A percentile compares a stretch with the other conserved stretches of the same genome.
Evolutionary conservation across 2,797 vertebrate genomes (phyloP).

Genomic region (Takifugu rubripes): DNA sequence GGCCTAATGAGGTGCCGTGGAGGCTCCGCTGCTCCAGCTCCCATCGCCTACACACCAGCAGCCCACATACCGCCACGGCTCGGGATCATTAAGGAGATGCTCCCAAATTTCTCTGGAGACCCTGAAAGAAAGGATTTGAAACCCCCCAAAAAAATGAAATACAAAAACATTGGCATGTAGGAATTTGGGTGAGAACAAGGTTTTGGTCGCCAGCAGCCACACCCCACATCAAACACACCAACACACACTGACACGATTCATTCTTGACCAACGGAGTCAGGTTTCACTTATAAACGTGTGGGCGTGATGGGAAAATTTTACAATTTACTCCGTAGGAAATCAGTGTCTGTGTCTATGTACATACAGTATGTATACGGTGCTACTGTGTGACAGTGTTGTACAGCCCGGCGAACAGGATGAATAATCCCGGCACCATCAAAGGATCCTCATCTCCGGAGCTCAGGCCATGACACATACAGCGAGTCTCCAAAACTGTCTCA

Average conservation of each 20-base stretch:
- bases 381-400: slow-evolving; percentile 56
- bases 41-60: slow-evolving; percentile 57
- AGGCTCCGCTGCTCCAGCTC: slow-evolving; percentile 53
- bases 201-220: slow-evolving; percentile 29
- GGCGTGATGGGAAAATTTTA: not conserved
- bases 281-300: not conserved
- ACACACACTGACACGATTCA: not conserved
- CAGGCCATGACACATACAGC: slow-evolving; percentile 66
- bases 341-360: slow-evolving; percentile 28
- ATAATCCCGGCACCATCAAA: slow-evolving; percentile 75
- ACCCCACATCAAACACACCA: slow-evolving; percentile 7
- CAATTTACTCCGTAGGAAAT: not conserved
- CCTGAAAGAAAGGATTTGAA: slow-evolving; percentile 17
- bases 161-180: slow-evolving; percentile 32
- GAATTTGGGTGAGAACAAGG: slow-evolving; percentile 41
- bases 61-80: slow-evolving; percentile 55
- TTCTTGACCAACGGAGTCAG: slow-evolving; percentile 25
- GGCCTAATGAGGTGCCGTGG: slow-evolving; percentile 84
- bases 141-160: not conserved
- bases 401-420: slow-evolving; percentile 62
- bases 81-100: slow-evolving; percentile 70
- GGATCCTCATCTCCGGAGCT: slow-evolving; percentile 64
- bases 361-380: slow-evolving; percentile 33
- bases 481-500: slow-evolving; percentile 52
- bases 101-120: slow-evolving; percentile 60